These are phyloP conservation scores for Diorhabda sublineata DNA, from an alignment of 1,140 invertebrate genomes.

Conservation along the genomic window DNA sequence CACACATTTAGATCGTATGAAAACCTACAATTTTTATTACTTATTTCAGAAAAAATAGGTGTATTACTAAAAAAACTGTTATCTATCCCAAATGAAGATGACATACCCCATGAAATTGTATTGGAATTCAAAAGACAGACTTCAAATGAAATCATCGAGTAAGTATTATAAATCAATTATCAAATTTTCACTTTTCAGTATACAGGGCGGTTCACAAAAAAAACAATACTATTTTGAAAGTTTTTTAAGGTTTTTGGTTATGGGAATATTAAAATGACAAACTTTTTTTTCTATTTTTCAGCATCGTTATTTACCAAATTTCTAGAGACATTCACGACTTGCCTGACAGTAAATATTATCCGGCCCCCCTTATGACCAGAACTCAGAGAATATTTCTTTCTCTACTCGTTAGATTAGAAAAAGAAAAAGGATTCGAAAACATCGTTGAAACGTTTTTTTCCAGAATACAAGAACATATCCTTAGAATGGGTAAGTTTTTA, in stretches of 20 bases:
- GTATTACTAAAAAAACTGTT: constrained; percentile 31
- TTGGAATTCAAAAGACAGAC: constrained; percentile 25
- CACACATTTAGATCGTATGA: no score
- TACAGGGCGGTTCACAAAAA: constrained; percentile 1
- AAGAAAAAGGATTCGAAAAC: constrained; percentile 18
- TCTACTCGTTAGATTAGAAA: constrained; percentile 27
- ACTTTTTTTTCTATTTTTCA: constrained; percentile 21
- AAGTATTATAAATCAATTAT: constrained; percentile 11
- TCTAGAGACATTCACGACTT: constrained; percentile 27
- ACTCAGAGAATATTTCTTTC: constrained; percentile 35
- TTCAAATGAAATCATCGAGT: constrained; percentile 25
- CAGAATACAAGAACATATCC: constrained; percentile 19
- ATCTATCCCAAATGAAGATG: constrained; percentile 28
- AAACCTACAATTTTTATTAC: not conserved
- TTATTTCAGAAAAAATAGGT: constrained; percentile 27
- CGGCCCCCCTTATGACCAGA: constrained; percentile 35
- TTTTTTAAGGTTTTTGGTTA: not conserved
- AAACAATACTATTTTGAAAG: not conserved
- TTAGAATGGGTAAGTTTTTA: constrained; percentile 5
- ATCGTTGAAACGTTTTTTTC: constrained; percentile 25
- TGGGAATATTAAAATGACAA: not conserved
- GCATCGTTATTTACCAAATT: constrained; percentile 28
- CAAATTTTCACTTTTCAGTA: constrained; percentile 4
- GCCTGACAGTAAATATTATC: constrained; percentile 28
- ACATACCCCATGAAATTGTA: constrained; percentile 27